These are phyloP conservation scores for Campylomormyrus numenius DNA, from an alignment of 2,113 vertebrate species.

Conservation along the genomic window DNA sequence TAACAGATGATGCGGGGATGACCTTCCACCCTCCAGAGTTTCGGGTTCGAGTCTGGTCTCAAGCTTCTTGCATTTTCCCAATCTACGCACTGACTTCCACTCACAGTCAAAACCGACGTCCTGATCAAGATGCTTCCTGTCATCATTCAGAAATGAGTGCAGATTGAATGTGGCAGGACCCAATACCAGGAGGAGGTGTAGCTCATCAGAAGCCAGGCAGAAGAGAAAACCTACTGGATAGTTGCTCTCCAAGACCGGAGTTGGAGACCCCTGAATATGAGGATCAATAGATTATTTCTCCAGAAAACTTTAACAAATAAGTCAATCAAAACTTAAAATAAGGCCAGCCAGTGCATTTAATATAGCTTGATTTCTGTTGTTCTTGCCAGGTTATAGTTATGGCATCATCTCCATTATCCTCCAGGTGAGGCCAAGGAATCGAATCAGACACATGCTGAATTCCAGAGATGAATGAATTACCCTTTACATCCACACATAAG, in stretches of 20 bases:
- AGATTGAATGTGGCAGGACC: background rate
- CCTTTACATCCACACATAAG: background rate
- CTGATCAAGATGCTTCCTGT: background rate
- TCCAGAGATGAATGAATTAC: background rate
- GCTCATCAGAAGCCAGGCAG: too few relatives aligned
- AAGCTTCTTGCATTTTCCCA: background rate
- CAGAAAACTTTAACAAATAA: background rate
- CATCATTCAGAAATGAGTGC: background rate
- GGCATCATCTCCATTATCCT: background rate
- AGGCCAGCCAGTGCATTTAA: background rate
- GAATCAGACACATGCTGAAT: background rate
- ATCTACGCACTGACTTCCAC: background rate
- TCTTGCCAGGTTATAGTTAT: background rate
- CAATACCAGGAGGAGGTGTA: too few relatives aligned
- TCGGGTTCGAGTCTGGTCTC: background rate
- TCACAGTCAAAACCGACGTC: background rate
- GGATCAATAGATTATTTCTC: background rate
- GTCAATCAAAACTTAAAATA: background rate
- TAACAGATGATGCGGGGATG: background rate
- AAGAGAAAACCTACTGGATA: too few relatives aligned
- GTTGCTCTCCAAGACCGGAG: too few relatives aligned
- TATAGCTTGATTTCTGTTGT: background rate
- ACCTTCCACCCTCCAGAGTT: background rate
- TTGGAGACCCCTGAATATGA: background rate
- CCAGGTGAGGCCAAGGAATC: background rate